phyloP scores from a whole-genome alignment of 2,888 invertebrate genomes.

The Megamerina dolium region DNA sequence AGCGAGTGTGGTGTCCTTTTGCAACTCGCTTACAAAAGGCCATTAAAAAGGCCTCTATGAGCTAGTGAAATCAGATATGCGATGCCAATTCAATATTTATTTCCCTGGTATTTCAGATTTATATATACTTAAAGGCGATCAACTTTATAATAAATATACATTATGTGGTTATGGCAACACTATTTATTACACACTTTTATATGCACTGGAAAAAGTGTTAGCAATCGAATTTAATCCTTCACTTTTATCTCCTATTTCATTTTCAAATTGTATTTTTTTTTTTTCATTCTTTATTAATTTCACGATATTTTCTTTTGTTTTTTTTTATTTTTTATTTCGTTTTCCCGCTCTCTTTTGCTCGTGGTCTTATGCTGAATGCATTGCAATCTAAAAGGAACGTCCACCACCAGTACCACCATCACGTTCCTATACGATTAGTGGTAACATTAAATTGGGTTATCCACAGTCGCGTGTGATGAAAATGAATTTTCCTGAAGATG shows the following conservation, averaged over 20 bases:
- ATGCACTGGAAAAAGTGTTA: background rate
- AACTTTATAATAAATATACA: no score
- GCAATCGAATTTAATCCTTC: no score
- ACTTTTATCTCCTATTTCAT: background rate
- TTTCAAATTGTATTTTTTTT: background rate
- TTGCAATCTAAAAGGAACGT: constrained; percentile 59
- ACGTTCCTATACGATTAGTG: constrained; percentile 82
- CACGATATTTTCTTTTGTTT: background rate
- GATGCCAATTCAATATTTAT: no score
- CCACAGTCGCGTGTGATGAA: constrained; percentile 89
- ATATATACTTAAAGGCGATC: no score
- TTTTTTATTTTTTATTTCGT: constrained; percentile 5
- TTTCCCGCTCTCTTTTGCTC: background rate
- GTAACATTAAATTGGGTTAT: constrained; percentile 85
- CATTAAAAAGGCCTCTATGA: no score
- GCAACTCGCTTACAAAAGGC: no score
- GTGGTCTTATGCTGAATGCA: no score
- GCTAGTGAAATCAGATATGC: no score
- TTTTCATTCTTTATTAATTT: background rate
- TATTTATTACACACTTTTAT: no score
- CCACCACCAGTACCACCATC: constrained; percentile 89
- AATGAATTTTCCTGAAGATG: constrained; percentile 72
- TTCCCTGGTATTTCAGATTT: no score
- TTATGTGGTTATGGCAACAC: no score
- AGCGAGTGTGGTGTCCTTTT: no score